Evolutionary conservation across 2,888 invertebrate species (phyloP), one percentile per base, ranked within the genome.

Genomic region (Hyles lineata): DNA sequence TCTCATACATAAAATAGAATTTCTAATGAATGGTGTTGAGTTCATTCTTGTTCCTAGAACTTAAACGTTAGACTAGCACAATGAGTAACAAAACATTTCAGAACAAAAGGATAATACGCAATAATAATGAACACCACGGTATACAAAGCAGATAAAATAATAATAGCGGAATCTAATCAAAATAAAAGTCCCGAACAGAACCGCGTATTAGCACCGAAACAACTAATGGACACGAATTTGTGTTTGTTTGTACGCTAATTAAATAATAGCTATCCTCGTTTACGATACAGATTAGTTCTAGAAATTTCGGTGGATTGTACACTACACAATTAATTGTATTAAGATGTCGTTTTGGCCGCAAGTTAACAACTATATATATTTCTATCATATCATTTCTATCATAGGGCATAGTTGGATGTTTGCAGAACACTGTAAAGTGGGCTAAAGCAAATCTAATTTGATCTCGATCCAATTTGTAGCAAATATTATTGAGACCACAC

Each of bases 211-310:
- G 29, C 9, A 62, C 29, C 50, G 32, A 62, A 61, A 52, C 19
- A 23, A 52, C 25, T 55, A 73, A 73, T 70, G 70, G 55, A 73
- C 70, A 35, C 19, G 50, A 70, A 70, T 70, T 63, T 63, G 55
- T 50, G 43, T 67, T 25, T 62, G 35, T 73, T 70, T 73, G 73
- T 70, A 62, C 23, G 55, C 62, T 73, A 23, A 67, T 72, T 23
- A 23, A 67, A 67, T 58, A 63, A 23, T n/a, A 23, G 6, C 43
- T 32, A 29, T 70, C 43, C 50, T 19, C 55, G 23, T 70, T 70
- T 19, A 70, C 29, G 55, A 55, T 11, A 52, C 29, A 25, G 43
- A 25, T 17, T 52, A n/a, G 29, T 55, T 70, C n/a, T 35, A 59
- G 59, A 59, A 52, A 52, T 70, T 70, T 55, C 15, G 23, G 25